Evolutionary conservation across 2,113 vertebrate species (phyloP).

Genomic region (Seriola quinqueradiata): DNA sequence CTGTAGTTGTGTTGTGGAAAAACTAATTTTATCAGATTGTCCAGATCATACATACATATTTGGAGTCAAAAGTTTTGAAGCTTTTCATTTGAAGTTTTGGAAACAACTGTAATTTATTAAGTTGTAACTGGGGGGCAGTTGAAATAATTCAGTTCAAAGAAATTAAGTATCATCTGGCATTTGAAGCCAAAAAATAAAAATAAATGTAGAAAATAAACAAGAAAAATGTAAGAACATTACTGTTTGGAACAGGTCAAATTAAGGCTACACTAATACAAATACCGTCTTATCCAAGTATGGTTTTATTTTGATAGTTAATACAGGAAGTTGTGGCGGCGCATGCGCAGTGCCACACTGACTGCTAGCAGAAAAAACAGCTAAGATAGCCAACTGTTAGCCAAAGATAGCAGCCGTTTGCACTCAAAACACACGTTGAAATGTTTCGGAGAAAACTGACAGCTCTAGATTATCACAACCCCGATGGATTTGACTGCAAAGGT

Average conservation of each 20-base stretch:
- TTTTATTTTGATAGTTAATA: conserved; percentile 42
- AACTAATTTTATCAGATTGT: neutral
- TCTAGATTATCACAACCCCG: conserved; percentile 93
- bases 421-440: conserved; percentile 77
- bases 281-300: no score
- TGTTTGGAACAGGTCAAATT: neutral
- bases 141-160: no score
- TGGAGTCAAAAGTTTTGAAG: neutral
- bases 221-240: neutral
- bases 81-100: neutral
- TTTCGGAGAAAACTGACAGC: conserved; percentile 94
- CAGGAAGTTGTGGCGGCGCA: conserved; percentile 31
- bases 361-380: neutral
- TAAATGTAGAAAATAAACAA: no score
- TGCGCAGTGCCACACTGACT: conserved; percentile 23
- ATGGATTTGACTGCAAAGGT: conserved; percentile 92
- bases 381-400: neutral
- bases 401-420: neutral
- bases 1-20: neutral
- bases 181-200: neutral
- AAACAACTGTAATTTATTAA: no score
- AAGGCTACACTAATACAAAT: no score
- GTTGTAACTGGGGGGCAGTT: no score
- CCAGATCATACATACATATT: neutral
- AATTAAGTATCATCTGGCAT: neutral